Percentiles rank a stretch among this genome's conserved stretches.
Conservation (phyloP, 2,888 invertebrate species). For the Acanthacorydalis orientalis region DNA sequence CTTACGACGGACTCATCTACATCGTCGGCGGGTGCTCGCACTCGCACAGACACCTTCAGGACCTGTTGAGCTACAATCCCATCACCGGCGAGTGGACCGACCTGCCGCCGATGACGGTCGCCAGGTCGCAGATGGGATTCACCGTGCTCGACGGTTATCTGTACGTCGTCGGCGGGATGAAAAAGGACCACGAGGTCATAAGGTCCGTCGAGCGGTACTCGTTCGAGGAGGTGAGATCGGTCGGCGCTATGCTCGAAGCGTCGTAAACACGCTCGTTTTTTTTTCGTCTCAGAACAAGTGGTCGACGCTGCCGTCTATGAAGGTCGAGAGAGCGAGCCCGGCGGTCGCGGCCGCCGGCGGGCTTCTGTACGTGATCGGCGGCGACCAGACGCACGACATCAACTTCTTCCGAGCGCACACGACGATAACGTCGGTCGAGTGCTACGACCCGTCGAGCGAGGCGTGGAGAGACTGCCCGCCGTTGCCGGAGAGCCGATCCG, state of each 20-base stretch:
- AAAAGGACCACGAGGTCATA: conserved; percentile 61
- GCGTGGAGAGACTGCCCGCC: conserved; percentile 64
- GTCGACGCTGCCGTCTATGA: conserved; percentile 58
- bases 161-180: conserved; percentile 81
- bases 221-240: conserved; percentile 48
- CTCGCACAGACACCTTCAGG: conserved; percentile 60
- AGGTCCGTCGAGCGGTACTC: conserved; percentile 70
- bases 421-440: conserved; percentile 67
- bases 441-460: conserved; percentile 64
- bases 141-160: conserved; percentile 68
- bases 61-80: conserved; percentile 66
- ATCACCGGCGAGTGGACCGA: conserved; percentile 63
- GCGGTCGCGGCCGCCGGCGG: conserved; percentile 76
- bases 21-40: conserved; percentile 82
- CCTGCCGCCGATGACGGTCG: conserved; percentile 60
- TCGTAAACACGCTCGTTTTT: conserved; percentile 6
- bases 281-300: conserved; percentile 53
- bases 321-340: conserved; percentile 61
- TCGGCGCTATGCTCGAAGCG: neutral
- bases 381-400: conserved; percentile 63
- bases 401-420: conserved; percentile 74
- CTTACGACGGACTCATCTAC: conserved; percentile 70
- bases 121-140: conserved; percentile 78
- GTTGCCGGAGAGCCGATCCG: conserved; percentile 69
- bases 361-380: conserved; percentile 67